phyloP scores from a whole-genome alignment of 2,797 vertebrate genomes.

The Rhynchotus rufescens region DNA sequence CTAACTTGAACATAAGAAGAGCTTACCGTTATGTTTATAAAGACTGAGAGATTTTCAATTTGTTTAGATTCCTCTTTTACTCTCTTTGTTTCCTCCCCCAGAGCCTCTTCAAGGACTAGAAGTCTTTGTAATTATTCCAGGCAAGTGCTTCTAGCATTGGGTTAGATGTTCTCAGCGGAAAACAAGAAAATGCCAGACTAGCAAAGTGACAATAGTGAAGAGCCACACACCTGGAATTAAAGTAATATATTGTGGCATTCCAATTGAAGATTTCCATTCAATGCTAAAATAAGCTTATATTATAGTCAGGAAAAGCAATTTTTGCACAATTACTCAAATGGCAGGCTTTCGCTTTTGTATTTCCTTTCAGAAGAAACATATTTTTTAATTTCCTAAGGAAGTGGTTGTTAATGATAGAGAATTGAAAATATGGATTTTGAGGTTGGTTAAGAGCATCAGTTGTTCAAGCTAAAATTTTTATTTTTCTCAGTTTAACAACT shows the following conservation, averaged over 20 bases:
- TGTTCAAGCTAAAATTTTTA: background rate
- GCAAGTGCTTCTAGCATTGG: background rate
- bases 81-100: background rate
- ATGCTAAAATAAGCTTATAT: background rate
- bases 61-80: background rate
- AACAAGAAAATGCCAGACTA: background rate
- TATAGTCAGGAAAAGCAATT: slow-evolving; percentile 5
- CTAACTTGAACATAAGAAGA: background rate
- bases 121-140: background rate
- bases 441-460: background rate
- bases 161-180: background rate
- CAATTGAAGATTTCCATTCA: slow-evolving; percentile 14
- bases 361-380: background rate
- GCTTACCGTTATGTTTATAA: background rate
- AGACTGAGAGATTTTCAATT: background rate
- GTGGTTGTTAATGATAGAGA: background rate
- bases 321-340: slow-evolving; percentile 3
- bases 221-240: background rate
- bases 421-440: background rate
- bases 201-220: background rate
- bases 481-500: background rate
- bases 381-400: background rate
- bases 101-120: background rate
- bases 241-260: background rate
- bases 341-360: background rate